A percentile compares a stretch with the other conserved stretches of the same genome.
These are phyloP conservation scores for Omphaloscelis lunosa DNA, from an alignment of 2,888 invertebrate genomes.

Conservation along the genomic window DNA sequence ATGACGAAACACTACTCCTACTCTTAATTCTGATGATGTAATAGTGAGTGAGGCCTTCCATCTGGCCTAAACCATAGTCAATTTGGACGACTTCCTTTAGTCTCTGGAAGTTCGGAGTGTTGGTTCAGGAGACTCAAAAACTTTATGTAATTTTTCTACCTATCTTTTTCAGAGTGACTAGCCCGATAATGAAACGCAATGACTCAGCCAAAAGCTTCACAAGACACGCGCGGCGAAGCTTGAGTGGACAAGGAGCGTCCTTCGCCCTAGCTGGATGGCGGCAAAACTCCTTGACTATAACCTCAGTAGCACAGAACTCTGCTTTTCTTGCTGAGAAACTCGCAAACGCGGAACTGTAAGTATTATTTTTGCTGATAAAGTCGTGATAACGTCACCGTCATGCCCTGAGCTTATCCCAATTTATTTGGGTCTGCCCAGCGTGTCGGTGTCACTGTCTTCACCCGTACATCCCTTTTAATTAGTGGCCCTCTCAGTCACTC, in stretches of 20 bases:
- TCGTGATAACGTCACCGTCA: neutral
- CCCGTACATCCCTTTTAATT: too few relatives aligned
- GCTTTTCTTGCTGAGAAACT: constrained; percentile 78
- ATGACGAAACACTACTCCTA: neutral
- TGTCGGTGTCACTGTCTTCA: neutral
- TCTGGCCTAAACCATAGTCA: neutral
- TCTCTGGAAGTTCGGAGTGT: neutral
- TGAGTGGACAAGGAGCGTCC: constrained; percentile 66
- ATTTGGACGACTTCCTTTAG: neutral
- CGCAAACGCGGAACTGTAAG: constrained; percentile 76
- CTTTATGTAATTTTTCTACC: neutral
- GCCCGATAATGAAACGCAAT: constrained; percentile 88
- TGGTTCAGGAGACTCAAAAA: neutral
- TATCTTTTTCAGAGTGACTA: constrained; percentile 78
- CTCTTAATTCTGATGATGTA: neutral
- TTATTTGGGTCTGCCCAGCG: neutral
- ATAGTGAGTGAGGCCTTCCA: neutral
- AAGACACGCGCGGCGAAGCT: constrained; percentile 68
- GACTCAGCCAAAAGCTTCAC: constrained; percentile 82
- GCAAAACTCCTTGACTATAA: constrained; percentile 84
- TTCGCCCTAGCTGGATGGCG: constrained; percentile 76
- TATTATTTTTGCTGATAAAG: constrained; percentile 36
- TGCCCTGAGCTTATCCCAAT: neutral
- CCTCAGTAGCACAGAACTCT: constrained; percentile 79
- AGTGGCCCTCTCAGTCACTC: neutral